phyloP scores from a whole-genome alignment of 2,113 vertebrate genomes.

The Melanostigma gelatinosum region DNA sequence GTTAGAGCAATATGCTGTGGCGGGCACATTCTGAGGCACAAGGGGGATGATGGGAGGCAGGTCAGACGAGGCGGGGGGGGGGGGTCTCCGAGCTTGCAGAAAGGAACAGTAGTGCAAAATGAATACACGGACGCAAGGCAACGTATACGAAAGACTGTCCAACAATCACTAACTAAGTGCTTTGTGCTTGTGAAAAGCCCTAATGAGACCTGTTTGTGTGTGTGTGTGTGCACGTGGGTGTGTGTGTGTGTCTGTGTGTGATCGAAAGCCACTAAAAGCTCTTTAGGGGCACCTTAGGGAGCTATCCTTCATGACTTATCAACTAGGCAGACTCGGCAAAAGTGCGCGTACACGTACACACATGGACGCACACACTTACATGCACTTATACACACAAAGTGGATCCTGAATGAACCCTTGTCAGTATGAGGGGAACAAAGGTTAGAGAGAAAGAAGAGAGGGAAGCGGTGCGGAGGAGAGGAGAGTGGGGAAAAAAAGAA shows the following conservation, averaged over 20 bases:
- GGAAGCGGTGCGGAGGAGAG: constrained; percentile 46
- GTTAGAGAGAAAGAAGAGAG: constrained; percentile 55
- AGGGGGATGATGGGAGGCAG: constrained; percentile 37
- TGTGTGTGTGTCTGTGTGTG: constrained; percentile 46
- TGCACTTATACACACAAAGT: constrained; percentile 75
- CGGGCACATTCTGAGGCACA: constrained; percentile 56
- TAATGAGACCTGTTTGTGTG: constrained; percentile 53
- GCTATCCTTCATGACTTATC: constrained; percentile 78
- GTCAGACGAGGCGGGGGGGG: constrained; percentile 18
- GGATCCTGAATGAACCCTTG: constrained; percentile 78
- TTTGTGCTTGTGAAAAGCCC: constrained; percentile 42
- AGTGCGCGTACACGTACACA: constrained; percentile 60
- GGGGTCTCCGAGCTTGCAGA: background rate
- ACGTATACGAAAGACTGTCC: constrained; percentile 22
- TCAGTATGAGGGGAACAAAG: constrained; percentile 75
- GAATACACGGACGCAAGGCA: constrained; percentile 19
- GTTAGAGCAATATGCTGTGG: constrained; percentile 71
- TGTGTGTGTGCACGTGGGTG: constrained; percentile 8
- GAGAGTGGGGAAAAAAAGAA: constrained; percentile 15
- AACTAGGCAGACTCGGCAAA: constrained; percentile 73
- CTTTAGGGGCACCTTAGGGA: constrained; percentile 77
- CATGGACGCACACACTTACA: constrained; percentile 57
- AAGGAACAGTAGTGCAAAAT: constrained; percentile 28
- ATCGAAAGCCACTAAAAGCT: constrained; percentile 77
- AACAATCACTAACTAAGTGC: constrained; percentile 49